These are phyloP conservation scores for Halcyon leucocephala DNA, from an alignment of 2,797 vertebrate species.

Conservation along the genomic window DNA sequence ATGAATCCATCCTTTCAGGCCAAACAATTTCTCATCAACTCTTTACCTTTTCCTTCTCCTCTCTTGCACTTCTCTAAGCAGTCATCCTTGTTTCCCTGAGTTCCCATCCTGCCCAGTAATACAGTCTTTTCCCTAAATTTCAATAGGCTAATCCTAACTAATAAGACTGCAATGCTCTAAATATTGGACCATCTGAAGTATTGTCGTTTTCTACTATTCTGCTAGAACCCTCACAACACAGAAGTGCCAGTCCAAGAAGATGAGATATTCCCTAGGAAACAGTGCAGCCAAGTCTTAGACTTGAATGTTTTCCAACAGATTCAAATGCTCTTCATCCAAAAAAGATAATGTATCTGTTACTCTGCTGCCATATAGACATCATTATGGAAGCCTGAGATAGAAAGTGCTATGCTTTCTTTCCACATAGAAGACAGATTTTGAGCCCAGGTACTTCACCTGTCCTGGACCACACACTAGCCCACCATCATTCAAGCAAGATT, in stretches of 20 bases:
- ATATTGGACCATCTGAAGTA: neutral
- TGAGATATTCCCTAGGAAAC: neutral
- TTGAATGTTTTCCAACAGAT: neutral
- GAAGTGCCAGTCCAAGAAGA: neutral
- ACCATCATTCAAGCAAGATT: neutral
- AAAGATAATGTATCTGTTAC: neutral
- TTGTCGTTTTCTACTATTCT: neutral
- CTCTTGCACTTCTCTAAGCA: neutral
- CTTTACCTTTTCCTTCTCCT: neutral
- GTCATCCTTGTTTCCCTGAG: neutral
- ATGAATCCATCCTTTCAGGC: constrained; percentile 11
- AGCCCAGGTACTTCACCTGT: neutral
- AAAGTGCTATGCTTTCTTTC: neutral
- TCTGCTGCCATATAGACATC: neutral
- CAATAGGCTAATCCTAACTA: neutral
- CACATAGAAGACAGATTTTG: neutral
- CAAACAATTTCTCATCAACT: neutral
- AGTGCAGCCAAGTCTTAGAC: neutral
- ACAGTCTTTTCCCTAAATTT: neutral
- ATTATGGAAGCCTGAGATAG: neutral
- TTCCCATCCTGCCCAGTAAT: neutral
- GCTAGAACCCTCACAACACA: neutral
- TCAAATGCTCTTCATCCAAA: neutral
- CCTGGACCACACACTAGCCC: neutral
- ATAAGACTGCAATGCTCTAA: neutral